These are phyloP conservation scores for Spicauda simplicius DNA, from an alignment of 2,888 invertebrate genomes.

Conservation along the genomic window DNA sequence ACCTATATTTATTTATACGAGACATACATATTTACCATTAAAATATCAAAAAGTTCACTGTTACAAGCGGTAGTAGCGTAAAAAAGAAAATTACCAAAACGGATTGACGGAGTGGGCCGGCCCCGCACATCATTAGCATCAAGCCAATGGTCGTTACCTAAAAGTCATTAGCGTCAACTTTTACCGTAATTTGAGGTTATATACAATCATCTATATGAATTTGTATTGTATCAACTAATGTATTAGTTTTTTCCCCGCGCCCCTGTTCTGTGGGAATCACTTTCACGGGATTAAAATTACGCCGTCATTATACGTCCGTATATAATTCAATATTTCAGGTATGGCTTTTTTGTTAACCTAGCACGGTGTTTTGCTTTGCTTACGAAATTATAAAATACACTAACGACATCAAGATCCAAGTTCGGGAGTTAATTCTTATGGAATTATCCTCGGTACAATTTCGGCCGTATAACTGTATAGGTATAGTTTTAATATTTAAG, in stretches of 20 bases:
- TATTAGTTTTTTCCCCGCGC: conserved; percentile 34
- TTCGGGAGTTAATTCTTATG: too few relatives aligned
- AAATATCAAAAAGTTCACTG: too few relatives aligned
- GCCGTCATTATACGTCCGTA: neutral
- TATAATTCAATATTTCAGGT: conserved; percentile 6
- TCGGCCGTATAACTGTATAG: too few relatives aligned
- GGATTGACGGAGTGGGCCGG: conserved; percentile 78
- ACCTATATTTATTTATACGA: too few relatives aligned
- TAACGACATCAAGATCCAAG: too few relatives aligned
- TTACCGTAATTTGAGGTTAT: conserved; percentile 76
- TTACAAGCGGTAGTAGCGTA: conserved; percentile 65
- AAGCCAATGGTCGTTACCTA: conserved; percentile 83
- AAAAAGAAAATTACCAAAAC: conserved; percentile 75
- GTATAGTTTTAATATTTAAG: too few relatives aligned
- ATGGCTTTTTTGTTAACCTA: neutral
- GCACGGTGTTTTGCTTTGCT: too few relatives aligned
- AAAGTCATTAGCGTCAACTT: conserved; percentile 83
- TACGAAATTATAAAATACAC: too few relatives aligned
- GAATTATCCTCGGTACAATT: too few relatives aligned
- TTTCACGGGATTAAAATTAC: conserved; percentile 2
- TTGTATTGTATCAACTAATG: conserved; percentile 33
- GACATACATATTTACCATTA: too few relatives aligned
- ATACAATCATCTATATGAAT: conserved; percentile 41
- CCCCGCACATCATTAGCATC: conserved; percentile 74
- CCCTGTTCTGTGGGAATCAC: conserved; percentile 24